Conservation (phyloP, 1,140 invertebrate species). For the Zophobas atratus region DNA sequence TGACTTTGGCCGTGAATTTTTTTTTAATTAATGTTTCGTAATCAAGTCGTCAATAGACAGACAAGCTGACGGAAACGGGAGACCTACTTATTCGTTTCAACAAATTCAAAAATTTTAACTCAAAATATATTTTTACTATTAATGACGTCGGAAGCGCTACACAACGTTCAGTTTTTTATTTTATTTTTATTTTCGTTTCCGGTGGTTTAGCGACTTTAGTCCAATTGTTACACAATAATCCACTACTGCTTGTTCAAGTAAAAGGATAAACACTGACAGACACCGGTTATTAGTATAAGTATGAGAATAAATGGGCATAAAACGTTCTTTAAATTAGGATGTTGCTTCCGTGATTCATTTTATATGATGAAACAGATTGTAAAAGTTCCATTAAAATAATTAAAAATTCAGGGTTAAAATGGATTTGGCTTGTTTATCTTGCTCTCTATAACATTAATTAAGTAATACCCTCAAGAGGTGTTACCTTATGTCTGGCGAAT, state of each 20-base stretch:
- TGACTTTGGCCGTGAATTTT: too few relatives aligned
- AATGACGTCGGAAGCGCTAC: too few relatives aligned
- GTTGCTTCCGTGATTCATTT: constrained; percentile 6
- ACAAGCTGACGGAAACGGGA: too few relatives aligned
- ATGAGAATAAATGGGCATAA: constrained; percentile 1
- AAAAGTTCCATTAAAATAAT: constrained; percentile 28
- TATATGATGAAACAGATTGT: constrained; percentile 3
- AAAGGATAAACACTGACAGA: background rate
- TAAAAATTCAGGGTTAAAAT: constrained; percentile 30
- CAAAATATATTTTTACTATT: too few relatives aligned
- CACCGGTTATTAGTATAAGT: constrained; percentile 7
- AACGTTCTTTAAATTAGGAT: constrained; percentile 4
- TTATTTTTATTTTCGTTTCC: too few relatives aligned
- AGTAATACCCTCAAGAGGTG: constrained; percentile 24
- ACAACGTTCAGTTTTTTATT: too few relatives aligned
- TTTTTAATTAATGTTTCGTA: too few relatives aligned
- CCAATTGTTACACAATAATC: too few relatives aligned
- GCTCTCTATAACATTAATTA: constrained; percentile 24
- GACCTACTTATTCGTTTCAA: too few relatives aligned
- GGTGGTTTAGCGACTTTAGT: too few relatives aligned
- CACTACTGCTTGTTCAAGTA: background rate
- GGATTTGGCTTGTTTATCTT: constrained; percentile 33
- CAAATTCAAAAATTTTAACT: too few relatives aligned
- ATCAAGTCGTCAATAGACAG: too few relatives aligned
- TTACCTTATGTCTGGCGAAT: constrained; percentile 7